Conservation (phyloP, 1,140 invertebrate genomes). For the Cepaea nemoralis region DNA sequence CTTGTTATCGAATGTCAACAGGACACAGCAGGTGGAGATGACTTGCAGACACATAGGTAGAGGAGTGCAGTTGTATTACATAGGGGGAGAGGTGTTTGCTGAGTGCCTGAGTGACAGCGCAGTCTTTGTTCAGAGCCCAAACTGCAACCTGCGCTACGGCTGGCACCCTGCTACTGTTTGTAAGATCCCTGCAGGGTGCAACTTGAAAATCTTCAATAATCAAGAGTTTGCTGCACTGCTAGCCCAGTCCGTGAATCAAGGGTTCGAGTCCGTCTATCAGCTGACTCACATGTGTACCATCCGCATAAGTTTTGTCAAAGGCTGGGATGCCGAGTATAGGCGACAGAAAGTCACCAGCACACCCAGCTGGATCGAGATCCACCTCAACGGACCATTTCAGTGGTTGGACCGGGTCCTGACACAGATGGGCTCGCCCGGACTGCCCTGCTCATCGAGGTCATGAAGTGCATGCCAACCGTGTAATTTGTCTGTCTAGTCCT, state of each 20-base stretch:
- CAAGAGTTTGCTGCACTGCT: constrained; percentile 97
- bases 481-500: too few relatives aligned
- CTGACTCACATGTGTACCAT: constrained; percentile 99
- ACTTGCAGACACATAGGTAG: constrained; percentile 89
- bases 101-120: constrained; percentile 97
- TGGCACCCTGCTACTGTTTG: constrained; percentile 99
- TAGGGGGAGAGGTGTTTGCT: constrained; percentile 98
- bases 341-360: constrained; percentile 97
- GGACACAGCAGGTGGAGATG: constrained; percentile 93
- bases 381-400: constrained; percentile 96
- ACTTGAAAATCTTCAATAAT: constrained; percentile 99
- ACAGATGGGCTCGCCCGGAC: constrained; percentile 94
- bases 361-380: constrained; percentile 99
- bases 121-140: constrained; percentile 98
- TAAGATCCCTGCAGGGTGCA: constrained; percentile 98
- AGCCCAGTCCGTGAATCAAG: constrained; percentile 93
- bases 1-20: constrained; percentile 95
- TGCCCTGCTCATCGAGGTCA: constrained; percentile 95
- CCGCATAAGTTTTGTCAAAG: constrained; percentile 96
- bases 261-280: constrained; percentile 98
- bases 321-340: constrained; percentile 96
- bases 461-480: constrained; percentile 73
- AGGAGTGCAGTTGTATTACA: constrained; percentile 96
- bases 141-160: constrained; percentile 97
- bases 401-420: constrained; percentile 97